Evolutionary conservation across 1,140 invertebrate genomes (phyloP).

Genomic region (Pararge aegeria): DNA sequence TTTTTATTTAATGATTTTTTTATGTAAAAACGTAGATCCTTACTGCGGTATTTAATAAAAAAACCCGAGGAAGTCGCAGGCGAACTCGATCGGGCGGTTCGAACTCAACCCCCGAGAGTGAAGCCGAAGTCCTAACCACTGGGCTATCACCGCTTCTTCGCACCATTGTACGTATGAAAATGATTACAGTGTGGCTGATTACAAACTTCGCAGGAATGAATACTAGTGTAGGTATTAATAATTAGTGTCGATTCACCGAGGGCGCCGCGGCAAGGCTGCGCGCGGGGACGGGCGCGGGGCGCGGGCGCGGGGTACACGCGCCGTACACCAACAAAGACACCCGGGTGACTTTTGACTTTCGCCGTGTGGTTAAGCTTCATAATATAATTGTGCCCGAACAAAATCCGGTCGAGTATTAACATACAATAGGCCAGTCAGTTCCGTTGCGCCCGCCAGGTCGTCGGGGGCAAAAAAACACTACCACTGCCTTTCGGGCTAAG

Average conservation of each 20-base stretch:
- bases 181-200: neutral
- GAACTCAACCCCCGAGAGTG: too few relatives aligned
- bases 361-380: constrained; percentile 70
- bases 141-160: too few relatives aligned
- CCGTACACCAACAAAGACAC: constrained; percentile 47
- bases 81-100: too few relatives aligned
- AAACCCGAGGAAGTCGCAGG: too few relatives aligned
- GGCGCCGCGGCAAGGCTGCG: neutral
- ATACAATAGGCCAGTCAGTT: constrained; percentile 76
- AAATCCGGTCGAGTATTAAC: constrained; percentile 75
- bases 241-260: constrained; percentile 12
- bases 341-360: constrained; percentile 76
- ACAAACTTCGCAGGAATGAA: neutral
- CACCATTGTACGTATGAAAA: too few relatives aligned
- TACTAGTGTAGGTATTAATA: neutral
- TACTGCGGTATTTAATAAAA: too few relatives aligned
- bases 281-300: neutral
- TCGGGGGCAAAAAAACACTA: constrained; percentile 75
- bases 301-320: constrained; percentile 30
- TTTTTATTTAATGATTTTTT: neutral
- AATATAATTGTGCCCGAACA: constrained; percentile 77
- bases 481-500: constrained; percentile 39
- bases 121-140: too few relatives aligned
- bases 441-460: constrained; percentile 73
- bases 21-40: neutral